Conservation (phyloP, 2,888 invertebrate genomes). For the Ethmia dodecea region DNA sequence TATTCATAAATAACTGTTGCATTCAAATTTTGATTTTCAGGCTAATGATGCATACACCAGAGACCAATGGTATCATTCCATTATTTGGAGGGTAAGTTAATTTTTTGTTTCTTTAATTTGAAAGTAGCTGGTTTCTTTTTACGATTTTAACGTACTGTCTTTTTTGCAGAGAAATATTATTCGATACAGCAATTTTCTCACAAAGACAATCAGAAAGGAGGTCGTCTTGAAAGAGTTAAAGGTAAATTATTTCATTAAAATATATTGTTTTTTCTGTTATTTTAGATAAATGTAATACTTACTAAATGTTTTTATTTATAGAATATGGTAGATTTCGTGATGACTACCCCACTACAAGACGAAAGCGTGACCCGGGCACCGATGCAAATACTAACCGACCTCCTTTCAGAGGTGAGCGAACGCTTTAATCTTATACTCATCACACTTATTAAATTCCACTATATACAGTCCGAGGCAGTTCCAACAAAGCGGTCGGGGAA, state of each 20-base stretch:
- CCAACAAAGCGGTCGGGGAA: too few species aligned
- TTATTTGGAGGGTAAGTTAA: slow-evolving; percentile 84
- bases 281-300: too few species aligned
- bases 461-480: too few species aligned
- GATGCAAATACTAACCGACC: slow-evolving; percentile 83
- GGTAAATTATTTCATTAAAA: too few species aligned
- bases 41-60: slow-evolving; percentile 87
- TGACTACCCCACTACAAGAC: slow-evolving; percentile 86
- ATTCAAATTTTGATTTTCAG: slow-evolving; percentile 72
- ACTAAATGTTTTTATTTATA: slow-evolving; percentile 53
- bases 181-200: slow-evolving; percentile 83
- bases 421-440: too few species aligned
- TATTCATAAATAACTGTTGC: too few species aligned
- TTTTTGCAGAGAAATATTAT: slow-evolving; percentile 84
- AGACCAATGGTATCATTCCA: slow-evolving; percentile 90
- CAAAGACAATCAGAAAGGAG: slow-evolving; percentile 82
- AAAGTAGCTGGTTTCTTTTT: not conserved
- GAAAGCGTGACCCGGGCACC: slow-evolving; percentile 85
- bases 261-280: too few species aligned
- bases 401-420: slow-evolving; percentile 78
- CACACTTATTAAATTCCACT: too few species aligned
- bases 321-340: slow-evolving; percentile 86
- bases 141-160: too few species aligned
- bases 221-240: slow-evolving; percentile 86
- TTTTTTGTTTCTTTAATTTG: slow-evolving; percentile 2